phyloP scores from a whole-genome alignment of 2,888 invertebrate genomes.

The Romanomermis culicivorax region DNA sequence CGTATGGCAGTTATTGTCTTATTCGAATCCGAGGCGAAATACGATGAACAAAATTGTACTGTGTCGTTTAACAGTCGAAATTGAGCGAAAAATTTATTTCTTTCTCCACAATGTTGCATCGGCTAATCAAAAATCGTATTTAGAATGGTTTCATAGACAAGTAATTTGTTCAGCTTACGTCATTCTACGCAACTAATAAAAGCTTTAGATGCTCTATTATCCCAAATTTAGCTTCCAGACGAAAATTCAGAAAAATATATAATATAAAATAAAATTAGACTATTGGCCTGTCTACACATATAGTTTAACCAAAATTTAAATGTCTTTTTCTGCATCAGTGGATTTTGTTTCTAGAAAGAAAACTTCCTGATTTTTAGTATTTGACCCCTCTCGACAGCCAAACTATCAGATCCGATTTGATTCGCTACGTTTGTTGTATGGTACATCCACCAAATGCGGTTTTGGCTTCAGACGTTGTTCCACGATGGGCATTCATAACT shows the following conservation, averaged over 20 bases:
- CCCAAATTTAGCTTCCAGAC: too few species aligned
- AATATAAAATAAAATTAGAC: too few species aligned
- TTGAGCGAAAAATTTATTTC: conserved; percentile 72
- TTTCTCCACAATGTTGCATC: conserved; percentile 62
- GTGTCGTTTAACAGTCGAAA: conserved; percentile 59
- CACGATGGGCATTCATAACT: conserved; percentile 79
- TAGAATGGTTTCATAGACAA: conserved; percentile 74
- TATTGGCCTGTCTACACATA: too few species aligned
- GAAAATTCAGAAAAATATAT: too few species aligned
- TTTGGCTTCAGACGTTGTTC: conserved; percentile 76
- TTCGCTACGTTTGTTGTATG: conserved; percentile 62
- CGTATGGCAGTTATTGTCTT: not conserved
- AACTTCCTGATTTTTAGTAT: conserved; percentile 40
- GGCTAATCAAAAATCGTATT: conserved; percentile 72
- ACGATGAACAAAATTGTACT: conserved; percentile 17
- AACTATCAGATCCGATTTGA: conserved; percentile 69
- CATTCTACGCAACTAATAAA: not conserved
- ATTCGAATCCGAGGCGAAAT: conserved; percentile 6
- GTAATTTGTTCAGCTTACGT: conserved; percentile 22
- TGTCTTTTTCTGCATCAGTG: too few species aligned
- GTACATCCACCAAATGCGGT: conserved; percentile 81
- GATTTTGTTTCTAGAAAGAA: not conserved
- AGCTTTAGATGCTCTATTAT: too few species aligned
- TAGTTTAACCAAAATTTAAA: too few species aligned
- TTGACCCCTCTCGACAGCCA: conserved; percentile 73